Base-by-base conservation (phyloP, 2,797 vertebrate genomes). In the Sebastes hubbsi region DNA sequence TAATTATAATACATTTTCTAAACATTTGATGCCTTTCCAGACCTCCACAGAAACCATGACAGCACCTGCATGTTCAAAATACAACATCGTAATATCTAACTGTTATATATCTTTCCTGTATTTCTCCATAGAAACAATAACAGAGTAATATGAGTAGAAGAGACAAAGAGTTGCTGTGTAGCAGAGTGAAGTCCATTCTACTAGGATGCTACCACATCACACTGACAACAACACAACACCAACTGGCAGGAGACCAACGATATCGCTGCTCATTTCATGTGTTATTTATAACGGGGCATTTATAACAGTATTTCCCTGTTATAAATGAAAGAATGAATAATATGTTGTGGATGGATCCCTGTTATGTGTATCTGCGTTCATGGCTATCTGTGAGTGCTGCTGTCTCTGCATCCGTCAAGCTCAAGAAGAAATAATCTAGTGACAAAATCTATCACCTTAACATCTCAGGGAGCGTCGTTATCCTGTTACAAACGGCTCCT, bases 401-500 rank as follows among this genome's bases (percentile, higher is more conserved):
- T 61, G 72, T 83, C 49, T 73, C 67, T 4, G 32, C 66, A 65
- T 64, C 70, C 66, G 11, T 83, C 81, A 65, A 64, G 29, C 46
- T 38, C 8, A 0, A 67, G 46, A 18, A n/a, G 24, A 34, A 73
- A 72, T 81, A 52, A 58, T 68, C 58, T 4, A 63, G 79, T 56
- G 82, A 80, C 77, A 86, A 76, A 82, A 87, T 87, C 88, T 74
- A 87, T 88, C 86, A 74, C 72, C 77, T 79, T 65, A 46, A 75
- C 56, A 62, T 83, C 86, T 86, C 86, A 75, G 75, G 72, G 73
- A 81, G 82, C 61, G 84, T 80, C 60, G 69, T 91, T 81, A 80
- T 77, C 75, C 84, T 72, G 81, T 91, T 92, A 89, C 88, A 89
- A 87, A 89, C 80, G 75, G 71, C 88, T 91, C 74, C 78, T 80